A percentile compares a stretch with the other conserved stretches of the same genome.
Conservation (phyloP, 2,797 vertebrate genomes). For the Apogon talboti region DNA sequence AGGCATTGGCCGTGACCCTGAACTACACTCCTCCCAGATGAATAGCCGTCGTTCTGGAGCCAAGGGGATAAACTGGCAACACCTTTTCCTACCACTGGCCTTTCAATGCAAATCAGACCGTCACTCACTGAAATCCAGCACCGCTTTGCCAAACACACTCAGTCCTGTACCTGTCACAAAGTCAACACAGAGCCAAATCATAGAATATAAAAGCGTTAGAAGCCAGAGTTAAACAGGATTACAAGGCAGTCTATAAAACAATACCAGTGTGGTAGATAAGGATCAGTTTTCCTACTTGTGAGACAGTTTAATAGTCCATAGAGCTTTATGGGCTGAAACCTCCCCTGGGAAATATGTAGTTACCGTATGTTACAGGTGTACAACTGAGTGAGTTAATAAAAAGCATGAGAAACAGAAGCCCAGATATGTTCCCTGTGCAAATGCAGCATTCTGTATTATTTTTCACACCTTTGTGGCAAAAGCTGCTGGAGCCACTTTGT, state of each 20-base stretch:
- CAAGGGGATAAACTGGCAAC: conserved; percentile 41
- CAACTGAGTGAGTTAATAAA: conserved; percentile 3
- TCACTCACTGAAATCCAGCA: conserved; percentile 53
- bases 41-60: conserved; percentile 53
- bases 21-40: conserved; percentile 57
- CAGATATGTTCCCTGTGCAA: no score
- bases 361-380: conserved; percentile 45
- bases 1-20: conserved; percentile 56
- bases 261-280: conserved; percentile 58
- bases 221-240: conserved; percentile 48
- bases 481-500: no score
- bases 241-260: conserved; percentile 58
- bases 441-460: no score
- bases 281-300: conserved; percentile 49
- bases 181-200: conserved; percentile 29
- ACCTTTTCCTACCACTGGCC: conserved; percentile 54
- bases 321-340: conserved; percentile 60
- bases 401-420: conserved; percentile 2
- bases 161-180: conserved; percentile 27
- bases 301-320: conserved; percentile 49
- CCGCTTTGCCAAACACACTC: conserved; percentile 25
- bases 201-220: conserved; percentile 25
- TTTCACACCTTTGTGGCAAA: no score
- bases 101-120: conserved; percentile 31
- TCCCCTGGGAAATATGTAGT: conserved; percentile 49